These are phyloP conservation scores for Corydoras sp. DNA, from an alignment of 2,113 vertebrate genomes.

Conservation along the genomic window DNA sequence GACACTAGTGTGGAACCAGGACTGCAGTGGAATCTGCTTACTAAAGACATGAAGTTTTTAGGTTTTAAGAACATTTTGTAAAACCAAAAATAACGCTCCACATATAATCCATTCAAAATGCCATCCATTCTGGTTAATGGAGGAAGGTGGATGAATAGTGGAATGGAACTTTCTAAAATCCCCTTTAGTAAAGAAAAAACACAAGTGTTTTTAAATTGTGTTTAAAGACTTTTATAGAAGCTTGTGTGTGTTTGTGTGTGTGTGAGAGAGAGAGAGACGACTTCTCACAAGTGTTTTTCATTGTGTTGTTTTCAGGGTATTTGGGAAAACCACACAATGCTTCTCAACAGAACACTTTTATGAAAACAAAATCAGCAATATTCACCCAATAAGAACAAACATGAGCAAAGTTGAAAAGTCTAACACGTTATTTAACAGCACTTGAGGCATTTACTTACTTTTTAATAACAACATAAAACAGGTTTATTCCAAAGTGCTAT, in stretches of 20 bases:
- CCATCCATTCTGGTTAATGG: constrained; percentile 7
- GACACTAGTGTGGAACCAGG: constrained; percentile 5
- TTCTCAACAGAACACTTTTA: constrained; percentile 1
- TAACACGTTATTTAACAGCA: constrained; percentile 15
- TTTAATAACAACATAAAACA: constrained; percentile 34
- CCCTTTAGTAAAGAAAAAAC: constrained; percentile 38
- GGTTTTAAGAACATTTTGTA: background rate
- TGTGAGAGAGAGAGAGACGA: background rate
- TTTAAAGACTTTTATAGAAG: constrained; percentile 12
- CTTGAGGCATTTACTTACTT: constrained; percentile 28
- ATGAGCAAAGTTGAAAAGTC: constrained; percentile 22
- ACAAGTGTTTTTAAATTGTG: constrained; percentile 44
- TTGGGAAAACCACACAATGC: constrained; percentile 10
- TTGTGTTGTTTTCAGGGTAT: constrained; percentile 8
- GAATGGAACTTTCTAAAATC: constrained; percentile 16
- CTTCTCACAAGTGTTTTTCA: constrained; percentile 35
- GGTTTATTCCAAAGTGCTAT: constrained; percentile 25
- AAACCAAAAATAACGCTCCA: background rate
- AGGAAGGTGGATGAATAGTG: constrained; percentile 13
- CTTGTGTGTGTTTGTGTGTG: background rate
- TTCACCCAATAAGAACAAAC: constrained; percentile 25
- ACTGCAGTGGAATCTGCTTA: background rate
- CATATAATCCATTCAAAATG: constrained; percentile 10
- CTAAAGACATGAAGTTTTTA: constrained; percentile 2
- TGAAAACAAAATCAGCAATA: constrained; percentile 20